Conservation (phyloP, 2,888 invertebrate species). For the Drosophila robusta region DNA sequence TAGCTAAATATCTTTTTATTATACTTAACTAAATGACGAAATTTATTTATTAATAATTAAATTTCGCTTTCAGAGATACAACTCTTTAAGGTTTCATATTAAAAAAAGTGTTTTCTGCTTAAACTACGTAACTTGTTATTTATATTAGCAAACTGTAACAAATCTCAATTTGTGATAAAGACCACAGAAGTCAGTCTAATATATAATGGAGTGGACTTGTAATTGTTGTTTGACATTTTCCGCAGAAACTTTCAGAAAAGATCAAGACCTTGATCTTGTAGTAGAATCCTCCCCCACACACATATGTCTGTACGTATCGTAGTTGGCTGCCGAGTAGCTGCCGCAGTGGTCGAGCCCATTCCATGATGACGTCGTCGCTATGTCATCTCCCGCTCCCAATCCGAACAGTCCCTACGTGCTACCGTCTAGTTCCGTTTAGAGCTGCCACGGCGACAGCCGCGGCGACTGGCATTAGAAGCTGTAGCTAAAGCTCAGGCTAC, state of each 20-base stretch:
- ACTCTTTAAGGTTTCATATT: too few species aligned
- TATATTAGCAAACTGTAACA: neutral
- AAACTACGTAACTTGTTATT: too few species aligned
- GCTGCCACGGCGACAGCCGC: slow-evolving; percentile 49
- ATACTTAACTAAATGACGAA: too few species aligned
- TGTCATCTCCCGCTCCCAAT: slow-evolving; percentile 58
- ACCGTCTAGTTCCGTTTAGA: slow-evolving; percentile 73
- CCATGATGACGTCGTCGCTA: slow-evolving; percentile 66
- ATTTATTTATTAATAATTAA: too few species aligned
- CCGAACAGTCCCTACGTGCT: slow-evolving; percentile 64
- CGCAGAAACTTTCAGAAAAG: neutral
- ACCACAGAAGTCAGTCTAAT: neutral
- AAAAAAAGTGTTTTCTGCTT: too few species aligned
- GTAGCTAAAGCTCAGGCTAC: slow-evolving; percentile 40
- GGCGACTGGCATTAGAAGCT: slow-evolving; percentile 56
- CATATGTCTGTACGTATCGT: slow-evolving; percentile 1
- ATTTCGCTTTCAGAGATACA: too few species aligned
- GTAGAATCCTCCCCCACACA: slow-evolving; percentile 20
- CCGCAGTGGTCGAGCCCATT: slow-evolving; percentile 48
- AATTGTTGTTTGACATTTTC: slow-evolving; percentile 11
- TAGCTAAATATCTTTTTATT: too few species aligned
- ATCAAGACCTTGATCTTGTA: slow-evolving; percentile 23
- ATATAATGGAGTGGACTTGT: neutral
- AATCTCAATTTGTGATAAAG: too few species aligned
- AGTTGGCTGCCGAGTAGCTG: slow-evolving; percentile 2